These are phyloP conservation scores for Ataeniobius toweri DNA, from an alignment of 2,797 vertebrate genomes.

Conservation along the genomic window DNA sequence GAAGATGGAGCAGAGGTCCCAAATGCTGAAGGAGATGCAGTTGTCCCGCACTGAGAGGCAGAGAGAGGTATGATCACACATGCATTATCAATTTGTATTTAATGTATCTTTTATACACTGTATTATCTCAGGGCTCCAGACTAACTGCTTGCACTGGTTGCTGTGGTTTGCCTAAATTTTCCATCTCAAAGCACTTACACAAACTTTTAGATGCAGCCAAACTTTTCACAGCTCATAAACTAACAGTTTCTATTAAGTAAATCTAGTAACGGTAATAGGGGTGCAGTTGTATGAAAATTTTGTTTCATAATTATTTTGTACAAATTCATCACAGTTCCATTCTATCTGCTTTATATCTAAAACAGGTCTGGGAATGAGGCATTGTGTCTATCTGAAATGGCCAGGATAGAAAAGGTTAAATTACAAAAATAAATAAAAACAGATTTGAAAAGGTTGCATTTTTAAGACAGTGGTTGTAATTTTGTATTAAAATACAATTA, in stretches of 20 bases:
- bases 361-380: neutral
- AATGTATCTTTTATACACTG: neutral
- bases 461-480: neutral
- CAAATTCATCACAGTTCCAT: neutral
- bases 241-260: neutral
- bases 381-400: neutral
- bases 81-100: neutral
- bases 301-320: neutral
- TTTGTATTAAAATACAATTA: neutral
- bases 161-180: neutral
- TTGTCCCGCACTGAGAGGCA: conserved; percentile 91
- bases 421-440: neutral
- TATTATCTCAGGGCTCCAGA: neutral
- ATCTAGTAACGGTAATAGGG: neutral
- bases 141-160: neutral
- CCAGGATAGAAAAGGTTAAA: neutral
- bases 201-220: neutral
- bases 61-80: conserved; percentile 83
- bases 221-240: neutral
- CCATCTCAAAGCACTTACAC: neutral
- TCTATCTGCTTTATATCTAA: neutral
- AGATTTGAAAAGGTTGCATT: neutral
- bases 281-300: neutral
- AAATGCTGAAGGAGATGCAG: conserved; percentile 97
- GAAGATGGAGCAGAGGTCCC: conserved; percentile 95